phyloP scores from a whole-genome alignment of 2,888 invertebrate genomes.

The Aleiodes testaceus region DNA sequence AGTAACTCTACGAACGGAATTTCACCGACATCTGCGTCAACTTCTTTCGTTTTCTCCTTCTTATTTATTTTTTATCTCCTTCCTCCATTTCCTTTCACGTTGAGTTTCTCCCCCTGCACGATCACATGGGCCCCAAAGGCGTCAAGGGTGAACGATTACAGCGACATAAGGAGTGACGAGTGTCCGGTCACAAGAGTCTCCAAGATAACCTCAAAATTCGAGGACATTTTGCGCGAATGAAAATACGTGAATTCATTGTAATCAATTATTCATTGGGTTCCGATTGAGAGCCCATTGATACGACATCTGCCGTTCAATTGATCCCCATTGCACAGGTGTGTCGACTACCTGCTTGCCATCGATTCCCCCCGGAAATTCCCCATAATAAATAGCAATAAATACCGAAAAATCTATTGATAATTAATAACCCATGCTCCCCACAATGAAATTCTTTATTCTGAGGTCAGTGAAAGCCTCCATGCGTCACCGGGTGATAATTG shows the following conservation, averaged over 20 bases:
- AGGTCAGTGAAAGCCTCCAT: not conserved
- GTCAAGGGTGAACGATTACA: slow-evolving; percentile 68
- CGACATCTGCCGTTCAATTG: slow-evolving; percentile 9
- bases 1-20: slow-evolving; percentile 71
- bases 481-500: slow-evolving; percentile 11
- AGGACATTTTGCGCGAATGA: slow-evolving; percentile 6
- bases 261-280: slow-evolving; percentile 15
- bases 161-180: slow-evolving; percentile 62
- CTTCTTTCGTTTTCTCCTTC: not conserved
- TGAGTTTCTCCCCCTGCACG: slow-evolving; percentile 38
- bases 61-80: not conserved
- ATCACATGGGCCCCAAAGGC: slow-evolving; percentile 59
- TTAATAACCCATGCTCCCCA: slow-evolving; percentile 60
- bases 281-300: not conserved
- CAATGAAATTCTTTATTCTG: not conserved
- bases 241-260: not conserved
- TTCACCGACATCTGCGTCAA: slow-evolving; percentile 70
- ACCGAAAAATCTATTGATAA: slow-evolving; percentile 44
- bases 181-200: not conserved
- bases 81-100: slow-evolving; percentile 20
- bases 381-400: not conserved
- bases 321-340: slow-evolving; percentile 11
- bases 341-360: slow-evolving; percentile 4
- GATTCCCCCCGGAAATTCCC: slow-evolving; percentile 7
- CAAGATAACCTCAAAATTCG: slow-evolving; percentile 1